phyloP scores from a whole-genome alignment of 2,888 invertebrate species.

The Machimus rusticus region DNA sequence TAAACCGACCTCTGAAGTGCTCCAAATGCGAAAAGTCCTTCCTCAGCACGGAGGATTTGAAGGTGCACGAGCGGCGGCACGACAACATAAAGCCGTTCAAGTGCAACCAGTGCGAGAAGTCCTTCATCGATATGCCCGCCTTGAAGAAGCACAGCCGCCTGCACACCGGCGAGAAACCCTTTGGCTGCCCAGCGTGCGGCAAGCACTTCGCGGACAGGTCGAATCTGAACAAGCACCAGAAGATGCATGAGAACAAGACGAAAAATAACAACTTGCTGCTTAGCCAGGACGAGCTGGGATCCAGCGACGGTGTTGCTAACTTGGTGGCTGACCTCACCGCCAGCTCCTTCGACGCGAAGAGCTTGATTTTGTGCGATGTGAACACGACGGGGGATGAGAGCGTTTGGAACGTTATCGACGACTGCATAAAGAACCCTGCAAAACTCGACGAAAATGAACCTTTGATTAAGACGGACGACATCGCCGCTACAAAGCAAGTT shows the following conservation, averaged over 20 bases:
- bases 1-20: constrained; percentile 68
- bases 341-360: background rate
- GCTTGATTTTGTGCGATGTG: background rate
- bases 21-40: constrained; percentile 68
- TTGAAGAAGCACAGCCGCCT: constrained; percentile 73
- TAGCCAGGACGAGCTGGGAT: background rate
- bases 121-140: constrained; percentile 69
- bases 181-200: constrained; percentile 64
- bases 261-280: background rate
- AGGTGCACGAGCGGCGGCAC: constrained; percentile 41
- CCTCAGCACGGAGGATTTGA: constrained; percentile 40
- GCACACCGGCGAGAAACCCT: constrained; percentile 71
- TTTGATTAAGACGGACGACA: background rate
- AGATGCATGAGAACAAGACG: constrained; percentile 53
- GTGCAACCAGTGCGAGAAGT: constrained; percentile 67
- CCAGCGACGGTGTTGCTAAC: background rate
- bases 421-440: background rate
- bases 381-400: background rate
- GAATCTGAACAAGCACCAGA: constrained; percentile 68
- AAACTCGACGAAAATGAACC: background rate
- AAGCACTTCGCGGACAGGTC: constrained; percentile 73
- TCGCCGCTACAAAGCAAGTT: constrained; percentile 57
- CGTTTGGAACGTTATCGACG: constrained; percentile 38
- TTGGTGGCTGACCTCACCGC: background rate
- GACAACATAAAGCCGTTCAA: constrained; percentile 43